Evolutionary conservation across 2,797 vertebrate species (phyloP), one percentile per base, ranked within the genome.

Genomic region (Melanotaenia trifasciata): DNA sequence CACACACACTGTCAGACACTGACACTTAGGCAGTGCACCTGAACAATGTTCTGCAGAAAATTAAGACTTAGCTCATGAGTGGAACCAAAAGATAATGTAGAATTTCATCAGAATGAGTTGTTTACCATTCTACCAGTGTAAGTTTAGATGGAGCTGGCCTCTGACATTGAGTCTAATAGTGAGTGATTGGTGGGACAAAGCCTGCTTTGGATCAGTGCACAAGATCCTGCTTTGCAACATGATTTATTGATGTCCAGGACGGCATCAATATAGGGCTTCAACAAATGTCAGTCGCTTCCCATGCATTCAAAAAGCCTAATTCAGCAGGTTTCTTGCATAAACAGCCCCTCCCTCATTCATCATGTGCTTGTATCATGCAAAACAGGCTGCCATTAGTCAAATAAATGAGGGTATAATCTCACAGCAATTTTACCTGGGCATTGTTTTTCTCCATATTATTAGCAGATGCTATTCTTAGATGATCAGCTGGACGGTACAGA

Each of bases 241-340:
- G 87, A 94, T 93, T 92, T 91, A 94, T 94, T 87, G 81, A 89
- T 87, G 83, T 86, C 81, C 84, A 83, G 35, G 60, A 77, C 72
- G 76, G 83, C 86, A 71, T 87, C 87, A 87, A 69, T 79, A 76
- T 78, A 89, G 85, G 84, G 87, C 90, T 87, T 84, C 69, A 77
- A 74, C 38, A 22, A 90, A 92, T 90, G 92, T 92, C 89, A 86
- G 68, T 9, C n/a, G 67, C 83, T 86, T 71, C 77, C 85, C 79
- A 13, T 87, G 79, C 78, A 89, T 90, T 92, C 76, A 79, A 43
- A 86, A 78, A 89, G 75, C 33, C 79, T 63, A 84, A 88, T 92
- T 91, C 88, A 84, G 77, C 84, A 84, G 77, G 79, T 90, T 92
- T 91, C 75, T 71, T 75, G 84, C 86, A 89, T 90, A 89, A 83